These are phyloP conservation scores for Vanessa tameamea DNA, from an alignment of 1,140 invertebrate species.

Conservation along the genomic window DNA sequence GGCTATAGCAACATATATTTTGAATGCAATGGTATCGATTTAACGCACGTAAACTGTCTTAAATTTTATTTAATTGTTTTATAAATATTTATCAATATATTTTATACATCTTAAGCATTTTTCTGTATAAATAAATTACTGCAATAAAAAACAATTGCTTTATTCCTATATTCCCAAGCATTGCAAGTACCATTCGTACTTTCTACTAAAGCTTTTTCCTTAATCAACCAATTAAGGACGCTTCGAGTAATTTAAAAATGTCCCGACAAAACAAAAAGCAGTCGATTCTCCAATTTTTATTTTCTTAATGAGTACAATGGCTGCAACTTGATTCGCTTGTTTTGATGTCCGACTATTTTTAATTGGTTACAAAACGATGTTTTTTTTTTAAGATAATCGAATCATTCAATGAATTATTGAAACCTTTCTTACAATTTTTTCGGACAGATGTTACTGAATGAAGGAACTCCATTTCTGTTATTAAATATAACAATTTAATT, in stretches of 20 bases:
- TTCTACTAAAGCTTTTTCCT: constrained; percentile 32
- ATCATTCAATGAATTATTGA: constrained; percentile 5
- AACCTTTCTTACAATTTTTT: constrained; percentile 4
- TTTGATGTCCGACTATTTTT: constrained; percentile 28
- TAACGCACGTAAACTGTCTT: too few relatives aligned
- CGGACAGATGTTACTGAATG: not conserved
- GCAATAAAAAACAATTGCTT: not conserved
- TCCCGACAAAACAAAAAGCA: constrained; percentile 29
- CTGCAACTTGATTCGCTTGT: constrained; percentile 27
- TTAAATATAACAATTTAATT: too few relatives aligned
- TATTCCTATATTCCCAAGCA: constrained; percentile 6
- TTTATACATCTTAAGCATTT: not conserved
- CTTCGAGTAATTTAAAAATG: constrained; percentile 36
- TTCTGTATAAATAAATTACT: not conserved
- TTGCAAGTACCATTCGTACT: constrained; percentile 19
- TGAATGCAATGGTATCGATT: too few relatives aligned
- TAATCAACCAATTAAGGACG: constrained; percentile 38
- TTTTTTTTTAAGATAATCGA: constrained; percentile 4
- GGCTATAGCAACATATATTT: too few relatives aligned
- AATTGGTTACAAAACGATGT: constrained; percentile 22
- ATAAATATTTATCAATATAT: not conserved
- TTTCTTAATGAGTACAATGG: constrained; percentile 43
- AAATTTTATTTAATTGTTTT: too few relatives aligned
- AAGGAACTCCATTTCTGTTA: too few relatives aligned
- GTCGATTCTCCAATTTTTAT: constrained; percentile 35